A percentile compares a stretch with the other conserved stretches of the same genome.
These are phyloP conservation scores for Columbina picui DNA, from an alignment of 2,113 vertebrate genomes.

Conservation along the genomic window DNA sequence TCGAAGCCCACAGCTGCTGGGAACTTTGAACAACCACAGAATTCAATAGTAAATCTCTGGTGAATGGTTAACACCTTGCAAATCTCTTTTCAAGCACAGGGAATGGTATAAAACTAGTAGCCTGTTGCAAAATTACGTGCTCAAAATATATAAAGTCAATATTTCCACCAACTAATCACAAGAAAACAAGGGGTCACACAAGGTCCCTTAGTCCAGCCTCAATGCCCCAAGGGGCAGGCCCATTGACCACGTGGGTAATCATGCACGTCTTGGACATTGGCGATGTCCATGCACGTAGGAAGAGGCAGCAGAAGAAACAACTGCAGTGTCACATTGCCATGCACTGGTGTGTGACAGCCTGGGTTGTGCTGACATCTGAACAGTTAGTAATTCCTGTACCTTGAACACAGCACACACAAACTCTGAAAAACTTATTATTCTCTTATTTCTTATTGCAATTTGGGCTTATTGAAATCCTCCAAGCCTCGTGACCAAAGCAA, in stretches of 20 bases:
- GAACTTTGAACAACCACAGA: neutral
- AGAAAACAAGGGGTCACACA: neutral
- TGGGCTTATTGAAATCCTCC: neutral
- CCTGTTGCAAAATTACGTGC: neutral
- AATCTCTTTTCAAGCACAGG: slow-evolving; percentile 20
- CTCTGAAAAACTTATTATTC: neutral
- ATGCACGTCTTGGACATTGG: fast-evolving
- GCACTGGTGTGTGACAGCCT: neutral
- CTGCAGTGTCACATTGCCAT: neutral
- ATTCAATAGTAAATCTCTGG: slow-evolving; percentile 9
- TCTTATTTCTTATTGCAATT: neutral
- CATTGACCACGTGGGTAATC: neutral
- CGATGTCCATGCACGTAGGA: fast-evolving
- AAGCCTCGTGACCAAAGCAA: neutral
- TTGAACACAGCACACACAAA: neutral
- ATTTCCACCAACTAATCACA: neutral
- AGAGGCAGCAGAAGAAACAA: neutral
- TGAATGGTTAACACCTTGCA: slow-evolving; percentile 38
- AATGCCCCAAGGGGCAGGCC: neutral
- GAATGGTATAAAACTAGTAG: neutral
- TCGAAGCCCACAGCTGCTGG: slow-evolving; percentile 24
- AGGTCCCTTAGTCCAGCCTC: neutral
- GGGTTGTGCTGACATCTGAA: neutral
- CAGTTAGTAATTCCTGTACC: neutral
- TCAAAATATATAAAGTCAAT: neutral